Evolutionary conservation across 2,113 vertebrate genomes (phyloP), one percentile per base, ranked within the genome.

Genomic region (Laticauda laticaudata): DNA sequence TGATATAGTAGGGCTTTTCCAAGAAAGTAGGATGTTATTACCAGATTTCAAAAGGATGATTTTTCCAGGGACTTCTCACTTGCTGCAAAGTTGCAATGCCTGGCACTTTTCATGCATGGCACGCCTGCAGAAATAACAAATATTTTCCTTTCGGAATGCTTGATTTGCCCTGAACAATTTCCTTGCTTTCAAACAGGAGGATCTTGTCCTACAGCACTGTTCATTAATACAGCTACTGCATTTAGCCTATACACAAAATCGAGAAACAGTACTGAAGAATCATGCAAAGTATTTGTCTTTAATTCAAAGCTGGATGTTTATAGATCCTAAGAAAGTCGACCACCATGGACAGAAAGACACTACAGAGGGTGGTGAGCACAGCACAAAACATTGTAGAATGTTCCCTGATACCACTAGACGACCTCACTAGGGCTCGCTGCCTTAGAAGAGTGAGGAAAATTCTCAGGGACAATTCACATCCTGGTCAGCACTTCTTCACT

Each of bases 161-260:
- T 53, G 11, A 54, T 54, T 89, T 91, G 89, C 85, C 88, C 93
- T 9, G 9, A 21, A 21, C 39, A 45, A 91, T 64, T 69, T 91
- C 93, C 86, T 64, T 56, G 86, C 54, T n/a, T 93, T 92, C 89
- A 57, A 87, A 53, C 90, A 75, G 57, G 87, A 86, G 85, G 94
- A 90, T 56, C 61, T 85, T 87, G 92, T 53, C 88, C 92, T n/a
- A 69, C 29, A n/a, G 64, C 12, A n/a, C 2, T 69, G 12, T 86
- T 93, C 94, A 90, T 87, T 94, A 94, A 29, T 90, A 69, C 85
- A 90, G 86, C 54, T 91, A 55, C 75, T 75, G 45, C 75, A 86
- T 5, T 89, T 57, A 69, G 12, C 64, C 29, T 69, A 69, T 48
- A 45, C 48, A 48, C 56, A 21, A 57, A 21, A 57, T 57, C 5